Evolutionary conservation across 2,888 invertebrate species (phyloP).

Genomic region (Melipona bicolor): DNA sequence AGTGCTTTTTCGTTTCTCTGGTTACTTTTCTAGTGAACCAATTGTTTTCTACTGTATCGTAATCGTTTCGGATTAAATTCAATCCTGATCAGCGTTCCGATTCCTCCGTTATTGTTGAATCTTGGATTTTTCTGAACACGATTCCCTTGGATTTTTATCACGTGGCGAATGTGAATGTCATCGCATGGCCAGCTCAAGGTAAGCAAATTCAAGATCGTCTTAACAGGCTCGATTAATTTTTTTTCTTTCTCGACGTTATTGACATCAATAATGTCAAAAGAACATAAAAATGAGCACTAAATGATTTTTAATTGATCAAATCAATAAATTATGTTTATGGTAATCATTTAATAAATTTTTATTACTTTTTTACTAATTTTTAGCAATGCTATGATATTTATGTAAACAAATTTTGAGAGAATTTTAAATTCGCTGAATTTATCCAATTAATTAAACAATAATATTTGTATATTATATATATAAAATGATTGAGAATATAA

Average conservation of each 20-base stretch:
- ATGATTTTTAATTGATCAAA: not conserved
- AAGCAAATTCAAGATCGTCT: conserved; percentile 54
- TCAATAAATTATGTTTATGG: not conserved
- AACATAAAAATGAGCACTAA: too few species aligned
- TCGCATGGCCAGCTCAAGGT: conserved; percentile 70
- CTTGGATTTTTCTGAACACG: conserved; percentile 12
- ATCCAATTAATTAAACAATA: too few species aligned
- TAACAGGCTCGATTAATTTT: not conserved
- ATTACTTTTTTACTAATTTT: not conserved
- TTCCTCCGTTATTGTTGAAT: not conserved
- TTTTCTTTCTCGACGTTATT: not conserved
- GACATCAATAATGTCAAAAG: not conserved
- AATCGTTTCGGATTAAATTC: not conserved
- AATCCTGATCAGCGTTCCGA: conserved; percentile 15
- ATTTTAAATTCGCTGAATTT: not conserved
- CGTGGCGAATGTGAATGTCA: conserved; percentile 57
- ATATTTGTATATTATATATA: not conserved
- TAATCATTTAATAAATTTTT: not conserved
- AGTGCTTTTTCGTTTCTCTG: conserved; percentile 18
- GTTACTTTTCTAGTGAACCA: conserved; percentile 1
- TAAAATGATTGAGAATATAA: not conserved
- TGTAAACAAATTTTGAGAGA: not conserved
- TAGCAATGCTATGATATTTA: not conserved
- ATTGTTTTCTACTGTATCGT: not conserved
- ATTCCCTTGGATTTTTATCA: conserved; percentile 39